phyloP scores from a whole-genome alignment of 2,113 vertebrate species.

The Gymnocephalus cernua region DNA sequence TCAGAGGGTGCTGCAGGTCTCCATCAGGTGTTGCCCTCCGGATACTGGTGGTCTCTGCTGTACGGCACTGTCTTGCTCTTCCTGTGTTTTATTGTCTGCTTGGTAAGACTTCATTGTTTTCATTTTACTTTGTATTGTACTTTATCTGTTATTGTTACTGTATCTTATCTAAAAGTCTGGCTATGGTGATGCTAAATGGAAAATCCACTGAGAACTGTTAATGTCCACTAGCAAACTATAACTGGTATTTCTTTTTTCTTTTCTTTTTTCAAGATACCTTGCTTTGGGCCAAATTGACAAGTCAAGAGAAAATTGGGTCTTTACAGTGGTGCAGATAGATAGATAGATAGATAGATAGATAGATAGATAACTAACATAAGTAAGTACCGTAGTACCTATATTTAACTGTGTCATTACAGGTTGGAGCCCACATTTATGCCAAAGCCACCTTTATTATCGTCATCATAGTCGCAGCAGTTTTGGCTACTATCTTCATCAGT shows the following conservation, averaged over 20 bases:
- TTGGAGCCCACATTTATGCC: constrained; percentile 90
- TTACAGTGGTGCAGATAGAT: not conserved
- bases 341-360: too few relatives aligned
- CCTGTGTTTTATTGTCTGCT: constrained; percentile 89
- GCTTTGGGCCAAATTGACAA: not conserved
- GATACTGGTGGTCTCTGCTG: constrained; percentile 90
- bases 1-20: constrained; percentile 48
- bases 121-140: not conserved
- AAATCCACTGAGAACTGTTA: not conserved
- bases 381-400: not conserved
- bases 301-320: not conserved
- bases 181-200: not conserved
- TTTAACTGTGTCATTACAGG: constrained; percentile 54
- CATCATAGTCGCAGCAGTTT: constrained; percentile 84
- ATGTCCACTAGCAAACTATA: not conserved
- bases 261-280: not conserved
- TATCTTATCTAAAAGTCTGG: not conserved
- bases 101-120: constrained; percentile 73
- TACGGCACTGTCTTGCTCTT: constrained; percentile 87
- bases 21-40: constrained; percentile 81
- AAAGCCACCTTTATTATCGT: constrained; percentile 91
- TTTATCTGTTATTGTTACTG: too few relatives aligned
- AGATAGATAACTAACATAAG: not conserved
- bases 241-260: not conserved
- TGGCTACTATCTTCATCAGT: constrained; percentile 86